Conservation (phyloP, 2,797 vertebrate genomes). For the Ctenopoma kingsleyae region DNA sequence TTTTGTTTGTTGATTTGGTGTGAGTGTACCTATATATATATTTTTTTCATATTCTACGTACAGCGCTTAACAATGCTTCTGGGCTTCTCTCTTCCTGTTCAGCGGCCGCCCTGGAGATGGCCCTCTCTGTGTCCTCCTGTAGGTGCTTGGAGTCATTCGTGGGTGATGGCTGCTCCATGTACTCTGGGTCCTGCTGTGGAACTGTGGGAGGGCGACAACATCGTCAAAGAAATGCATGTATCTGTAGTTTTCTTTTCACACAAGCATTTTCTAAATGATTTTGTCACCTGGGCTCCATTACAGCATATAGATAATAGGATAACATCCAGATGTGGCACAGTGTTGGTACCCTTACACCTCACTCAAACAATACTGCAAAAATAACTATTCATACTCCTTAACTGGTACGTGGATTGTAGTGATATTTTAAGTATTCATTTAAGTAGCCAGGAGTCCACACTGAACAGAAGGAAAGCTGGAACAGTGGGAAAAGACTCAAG, state of each 20-base stretch:
- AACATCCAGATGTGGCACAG: no score
- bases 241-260: not conserved
- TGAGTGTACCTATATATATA: slow-evolving; percentile 5
- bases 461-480: no score
- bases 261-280: not conserved
- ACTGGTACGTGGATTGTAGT: no score
- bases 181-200: slow-evolving; percentile 91
- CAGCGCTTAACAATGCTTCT: slow-evolving; percentile 90
- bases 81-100: slow-evolving; percentile 92
- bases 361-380: no score
- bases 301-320: no score
- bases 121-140: slow-evolving; percentile 93
- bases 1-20: not conserved
- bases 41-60: slow-evolving; percentile 79
- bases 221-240: not conserved
- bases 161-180: slow-evolving; percentile 96
- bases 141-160: slow-evolving; percentile 91
- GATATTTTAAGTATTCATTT: no score
- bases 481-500: no score
- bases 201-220: slow-evolving; percentile 69
- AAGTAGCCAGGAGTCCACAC: no score
- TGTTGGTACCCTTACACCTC: no score
- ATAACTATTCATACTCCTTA: no score
- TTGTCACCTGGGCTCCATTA: not conserved
- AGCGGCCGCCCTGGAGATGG: slow-evolving; percentile 91